Evolutionary conservation across 2,113 vertebrate species (phyloP), one percentile per base, ranked within the genome.

Genomic region (Agelaius tricolor): DNA sequence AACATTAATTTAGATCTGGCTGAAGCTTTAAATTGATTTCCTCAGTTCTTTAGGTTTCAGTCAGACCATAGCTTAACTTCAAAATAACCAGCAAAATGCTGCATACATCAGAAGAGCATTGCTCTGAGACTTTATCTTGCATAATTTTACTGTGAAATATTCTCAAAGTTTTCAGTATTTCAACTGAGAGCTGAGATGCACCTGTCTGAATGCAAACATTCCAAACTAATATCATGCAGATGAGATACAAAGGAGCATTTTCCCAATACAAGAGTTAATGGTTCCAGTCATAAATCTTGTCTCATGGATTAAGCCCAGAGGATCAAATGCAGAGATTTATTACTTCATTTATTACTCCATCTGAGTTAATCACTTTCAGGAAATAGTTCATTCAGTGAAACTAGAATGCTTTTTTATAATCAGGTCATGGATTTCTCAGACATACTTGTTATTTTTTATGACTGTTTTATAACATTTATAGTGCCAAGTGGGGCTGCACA

Each of bases 311-410:
- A 96, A 96, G 78, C 85, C 61, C 86, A 51, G 76, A 86, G 92
- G 88, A 95, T 97, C 90, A 95, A 93, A 95, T 57, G 35, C 57
- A 92, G 73, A 96, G 90, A 94, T 93, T 94, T 94, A 94, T 94
- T 89, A 95, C 79, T 95, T 90, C 93, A 96, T 93, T 94, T 96
- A 95, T 90, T 95, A 97, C 82, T 93, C 87, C 86, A 92, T 75
- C 72, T 1, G 2, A 96, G 85, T 93, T 96, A 94, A 94, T 94
- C 52, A 95, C 81, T 93, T 93, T 72, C 76, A 96, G 80, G 76
- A 96, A 97, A 96, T 55, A 90, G 92, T 93, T 89, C 76, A 49
- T 89, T 93, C 95, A 83, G 63, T 95, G 91, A 94, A 95, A 93
- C 69, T 58, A 78, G 73, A 94, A 95, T 57, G 57, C 28, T 84